phyloP scores from a whole-genome alignment of 2,888 invertebrate genomes.

The Diaphora mendica region DNA sequence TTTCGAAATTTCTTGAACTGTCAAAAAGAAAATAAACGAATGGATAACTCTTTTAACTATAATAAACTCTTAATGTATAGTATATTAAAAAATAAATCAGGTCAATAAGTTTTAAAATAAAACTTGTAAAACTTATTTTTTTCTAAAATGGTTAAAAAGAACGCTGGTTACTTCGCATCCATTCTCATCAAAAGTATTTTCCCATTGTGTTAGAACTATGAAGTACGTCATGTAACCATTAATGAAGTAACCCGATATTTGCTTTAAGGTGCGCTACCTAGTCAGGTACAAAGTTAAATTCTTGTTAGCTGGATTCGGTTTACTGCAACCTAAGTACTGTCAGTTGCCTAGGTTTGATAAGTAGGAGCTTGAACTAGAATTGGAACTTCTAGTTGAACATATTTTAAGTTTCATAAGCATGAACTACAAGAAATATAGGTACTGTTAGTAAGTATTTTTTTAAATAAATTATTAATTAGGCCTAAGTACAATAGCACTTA shows the following conservation, averaged over 20 bases:
- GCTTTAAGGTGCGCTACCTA: neutral
- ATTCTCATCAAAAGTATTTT: constrained; percentile 1
- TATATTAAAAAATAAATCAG: neutral
- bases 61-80: too few relatives aligned
- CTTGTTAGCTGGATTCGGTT: neutral
- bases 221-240: constrained; percentile 1
- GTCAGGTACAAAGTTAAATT: neutral
- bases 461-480: too few relatives aligned
- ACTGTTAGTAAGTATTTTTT: too few relatives aligned
- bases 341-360: neutral
- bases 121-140: neutral
- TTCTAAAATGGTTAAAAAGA: neutral
- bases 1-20: too few relatives aligned
- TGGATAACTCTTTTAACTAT: too few relatives aligned
- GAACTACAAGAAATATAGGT: too few relatives aligned
- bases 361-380: neutral
- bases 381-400: neutral
- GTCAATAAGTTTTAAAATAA: neutral
- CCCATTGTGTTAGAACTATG: neutral
- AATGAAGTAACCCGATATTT: constrained; percentile 10
- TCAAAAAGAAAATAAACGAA: too few relatives aligned
- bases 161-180: neutral
- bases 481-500: too few relatives aligned
- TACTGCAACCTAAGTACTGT: neutral
- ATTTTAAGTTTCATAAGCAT: too few relatives aligned